These are phyloP conservation scores for Strigamia transsilvanica DNA, from an alignment of 2,888 invertebrate species.

Conservation along the genomic window DNA sequence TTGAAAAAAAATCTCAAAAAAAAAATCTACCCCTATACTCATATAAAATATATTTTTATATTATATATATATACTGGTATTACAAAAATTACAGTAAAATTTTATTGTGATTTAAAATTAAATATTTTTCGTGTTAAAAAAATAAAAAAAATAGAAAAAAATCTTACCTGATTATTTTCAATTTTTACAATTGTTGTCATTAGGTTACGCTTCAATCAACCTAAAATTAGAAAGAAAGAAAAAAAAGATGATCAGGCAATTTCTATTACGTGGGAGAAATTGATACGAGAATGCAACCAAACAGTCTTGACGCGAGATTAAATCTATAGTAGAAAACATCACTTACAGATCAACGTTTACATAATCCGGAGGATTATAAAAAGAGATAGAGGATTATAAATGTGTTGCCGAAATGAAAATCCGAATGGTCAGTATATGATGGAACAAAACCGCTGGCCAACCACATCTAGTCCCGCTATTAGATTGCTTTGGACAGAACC, in stretches of 20 bases:
- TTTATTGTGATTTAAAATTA: too few species aligned
- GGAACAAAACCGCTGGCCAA: constrained; percentile 27
- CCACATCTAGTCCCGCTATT: constrained; percentile 18
- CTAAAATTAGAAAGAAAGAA: background rate
- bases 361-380: background rate
- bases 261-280: background rate
- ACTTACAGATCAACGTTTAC: background rate
- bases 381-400: constrained; percentile 1
- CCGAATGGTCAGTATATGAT: constrained; percentile 28
- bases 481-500: constrained; percentile 24
- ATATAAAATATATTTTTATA: too few species aligned
- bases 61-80: too few species aligned
- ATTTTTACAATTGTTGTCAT: background rate
- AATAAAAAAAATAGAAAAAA: background rate
- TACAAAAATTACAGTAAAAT: too few species aligned
- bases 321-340: background rate
- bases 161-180: background rate
- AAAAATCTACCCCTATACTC: background rate
- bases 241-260: background rate
- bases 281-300: background rate
- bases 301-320: background rate
- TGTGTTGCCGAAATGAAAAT: background rate
- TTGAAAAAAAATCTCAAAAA: background rate
- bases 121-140: too few species aligned
- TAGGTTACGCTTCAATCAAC: background rate